Evolutionary conservation across 2,113 vertebrate species (phyloP).

Genomic region (Tenrec ecaudatus): DNA sequence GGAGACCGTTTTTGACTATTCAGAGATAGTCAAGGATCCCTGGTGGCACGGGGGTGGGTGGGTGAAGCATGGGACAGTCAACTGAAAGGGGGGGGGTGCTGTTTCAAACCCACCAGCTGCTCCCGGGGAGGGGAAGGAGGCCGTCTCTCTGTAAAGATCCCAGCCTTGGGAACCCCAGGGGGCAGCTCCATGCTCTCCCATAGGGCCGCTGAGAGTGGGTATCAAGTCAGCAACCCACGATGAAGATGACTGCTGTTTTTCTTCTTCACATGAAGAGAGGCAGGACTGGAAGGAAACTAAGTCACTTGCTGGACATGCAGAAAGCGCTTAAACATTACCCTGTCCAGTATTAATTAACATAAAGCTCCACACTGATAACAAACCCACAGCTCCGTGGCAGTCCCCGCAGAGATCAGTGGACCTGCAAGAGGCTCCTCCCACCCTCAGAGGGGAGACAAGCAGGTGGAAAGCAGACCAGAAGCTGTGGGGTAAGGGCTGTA

Average conservation of each 20-base stretch:
- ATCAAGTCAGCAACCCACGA: no score
- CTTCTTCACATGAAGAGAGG: constrained; percentile 57
- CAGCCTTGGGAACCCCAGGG: no score
- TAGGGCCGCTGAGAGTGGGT: no score
- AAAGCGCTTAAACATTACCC: constrained; percentile 18
- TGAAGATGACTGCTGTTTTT: neutral
- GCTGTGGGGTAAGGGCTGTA: neutral
- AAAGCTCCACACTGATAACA: constrained; percentile 20
- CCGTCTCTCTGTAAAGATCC: no score
- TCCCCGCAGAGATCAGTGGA: neutral
- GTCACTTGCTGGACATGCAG: constrained; percentile 26
- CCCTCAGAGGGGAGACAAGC: neutral
- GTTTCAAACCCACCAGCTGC: no score
- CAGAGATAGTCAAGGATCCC: no score
- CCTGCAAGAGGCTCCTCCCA: neutral
- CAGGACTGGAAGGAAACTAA: constrained; percentile 59
- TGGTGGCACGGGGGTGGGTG: no score
- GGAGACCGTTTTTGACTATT: constrained; percentile 49
- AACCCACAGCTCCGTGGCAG: neutral
- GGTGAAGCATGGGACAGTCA: neutral
- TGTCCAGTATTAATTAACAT: constrained; percentile 38
- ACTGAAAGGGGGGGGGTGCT: no score
- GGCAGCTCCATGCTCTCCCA: no score
- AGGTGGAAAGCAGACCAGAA: neutral
- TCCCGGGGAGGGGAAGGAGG: no score